Base-by-base conservation (phyloP, 2,113 vertebrate species). In the Larimichthys crocea region DNA sequence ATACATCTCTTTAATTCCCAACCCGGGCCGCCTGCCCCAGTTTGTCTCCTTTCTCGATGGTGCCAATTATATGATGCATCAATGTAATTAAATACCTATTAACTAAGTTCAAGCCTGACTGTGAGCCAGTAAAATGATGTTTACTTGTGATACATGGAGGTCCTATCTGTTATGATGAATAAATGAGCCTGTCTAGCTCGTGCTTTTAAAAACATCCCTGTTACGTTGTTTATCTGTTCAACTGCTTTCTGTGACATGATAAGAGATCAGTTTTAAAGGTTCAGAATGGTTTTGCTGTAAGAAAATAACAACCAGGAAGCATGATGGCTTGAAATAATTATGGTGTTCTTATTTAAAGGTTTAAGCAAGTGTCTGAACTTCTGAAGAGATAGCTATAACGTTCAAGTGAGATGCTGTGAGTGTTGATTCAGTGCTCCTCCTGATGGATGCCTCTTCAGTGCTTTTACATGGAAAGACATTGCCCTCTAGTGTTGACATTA, bases 61-160 rank as follows among this genome's bases (percentile, higher is more conserved):
- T 79, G 85, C 86, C 92, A 94, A 94, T 94, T 93, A 94, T 85
- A 88, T 88, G 89, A 94, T 93, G 92, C 93, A 93, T 94, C 92
- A 93, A 91, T 90, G 90, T 93, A 94, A 94, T 94, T 93, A 94
- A 94, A 94, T 92, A 92, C 86, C 93, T 92, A 94, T 94, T 94
- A 94, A 88, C 82, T 86, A 82, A 61, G 83, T 91, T 91, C 70
- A 86, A 86, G 89, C 86, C 83, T 84, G 87, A 92, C 83, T 87
- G 86, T 78, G 83, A 90, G 92, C 86, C 86, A 70, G 82, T 35
- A 79, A 79, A 90, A 91, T 90, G 48, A 81, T 87, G 87, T 93
- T 90, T 92, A 86, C 89, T 82, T 59, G 46, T 80, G 84, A 89
- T 79, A 87, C 75, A 74, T 76, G 3, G 75, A 74, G 65, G 74